Conservation (phyloP, 1,140 invertebrate genomes). For the Aphis craccivora region DNA sequence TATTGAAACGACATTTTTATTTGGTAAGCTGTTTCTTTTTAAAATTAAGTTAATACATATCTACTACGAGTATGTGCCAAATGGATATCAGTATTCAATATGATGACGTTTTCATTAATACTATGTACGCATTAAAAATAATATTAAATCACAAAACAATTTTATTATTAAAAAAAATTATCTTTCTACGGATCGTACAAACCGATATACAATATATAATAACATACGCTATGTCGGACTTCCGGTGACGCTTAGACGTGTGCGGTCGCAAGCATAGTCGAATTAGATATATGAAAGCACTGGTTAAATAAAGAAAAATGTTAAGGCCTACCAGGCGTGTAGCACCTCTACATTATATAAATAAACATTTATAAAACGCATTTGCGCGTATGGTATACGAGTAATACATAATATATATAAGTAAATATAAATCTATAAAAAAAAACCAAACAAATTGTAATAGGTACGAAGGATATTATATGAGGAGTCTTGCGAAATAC, state of each 20-base stretch:
- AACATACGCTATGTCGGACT: not conserved
- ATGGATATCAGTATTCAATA: not conserved
- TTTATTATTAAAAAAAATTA: not conserved
- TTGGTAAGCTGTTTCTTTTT: no score
- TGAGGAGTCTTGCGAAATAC: not conserved
- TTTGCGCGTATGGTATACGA: no score
- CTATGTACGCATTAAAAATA: not conserved
- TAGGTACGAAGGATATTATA: not conserved
- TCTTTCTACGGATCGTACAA: not conserved
- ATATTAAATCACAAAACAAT: not conserved
- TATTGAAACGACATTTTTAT: no score
- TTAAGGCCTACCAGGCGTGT: not conserved
- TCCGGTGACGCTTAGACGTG: not conserved
- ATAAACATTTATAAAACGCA: no score
- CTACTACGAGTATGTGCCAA: not conserved
- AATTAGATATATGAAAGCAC: not conserved
- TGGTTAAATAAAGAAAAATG: not conserved
- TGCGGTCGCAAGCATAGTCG: not conserved
- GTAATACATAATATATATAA: not conserved
- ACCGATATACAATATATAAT: not conserved
- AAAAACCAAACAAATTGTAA: not conserved
- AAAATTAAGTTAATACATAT: no score
- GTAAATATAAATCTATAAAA: not conserved
- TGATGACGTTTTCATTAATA: not conserved
- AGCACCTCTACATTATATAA: no score